Percentiles rank a stretch among this genome's conserved stretches.
Evolutionary conservation across 2,888 invertebrate genomes (phyloP).

Genomic region (Strigamia transsilvanica): DNA sequence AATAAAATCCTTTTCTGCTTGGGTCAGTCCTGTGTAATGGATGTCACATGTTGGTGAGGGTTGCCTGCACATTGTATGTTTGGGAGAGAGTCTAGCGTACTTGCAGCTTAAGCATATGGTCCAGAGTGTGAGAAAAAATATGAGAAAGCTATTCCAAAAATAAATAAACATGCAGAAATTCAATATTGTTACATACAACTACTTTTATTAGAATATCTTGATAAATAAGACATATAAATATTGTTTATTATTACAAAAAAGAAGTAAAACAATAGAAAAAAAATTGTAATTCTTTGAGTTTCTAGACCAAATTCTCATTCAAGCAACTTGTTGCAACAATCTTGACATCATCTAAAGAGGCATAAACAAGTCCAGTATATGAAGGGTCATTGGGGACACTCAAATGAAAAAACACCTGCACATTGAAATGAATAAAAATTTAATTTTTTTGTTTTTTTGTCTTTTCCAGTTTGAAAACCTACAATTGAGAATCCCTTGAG

Average conservation of each 20-base stretch:
- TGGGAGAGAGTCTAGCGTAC: slow-evolving; percentile 53
- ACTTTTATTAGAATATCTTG: background rate
- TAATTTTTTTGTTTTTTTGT: background rate
- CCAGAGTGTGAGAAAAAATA: slow-evolving; percentile 21
- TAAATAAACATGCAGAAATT: slow-evolving; percentile 10
- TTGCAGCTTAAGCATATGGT: slow-evolving; percentile 50
- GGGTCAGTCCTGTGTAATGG: slow-evolving; percentile 55
- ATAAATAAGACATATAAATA: background rate
- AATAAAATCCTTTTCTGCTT: slow-evolving; percentile 55
- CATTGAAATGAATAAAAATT: background rate
- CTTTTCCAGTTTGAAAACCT: background rate
- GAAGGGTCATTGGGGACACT: slow-evolving; percentile 27
- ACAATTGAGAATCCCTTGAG: slow-evolving; percentile 51
- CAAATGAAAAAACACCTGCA: slow-evolving; percentile 50
- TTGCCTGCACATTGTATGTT: slow-evolving; percentile 55
- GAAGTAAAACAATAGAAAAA: background rate
- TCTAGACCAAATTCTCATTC: background rate
- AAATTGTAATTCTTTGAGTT: background rate
- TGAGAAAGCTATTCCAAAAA: background rate
- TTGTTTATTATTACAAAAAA: background rate
- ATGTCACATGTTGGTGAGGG: slow-evolving; percentile 52
- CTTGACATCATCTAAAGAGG: slow-evolving; percentile 46
- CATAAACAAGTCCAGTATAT: slow-evolving; percentile 4
- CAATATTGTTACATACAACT: background rate
- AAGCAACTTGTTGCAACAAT: slow-evolving; percentile 19